Evolutionary conservation across 1,140 invertebrate genomes (phyloP), one percentile per base, ranked within the genome.

Genomic region (Gryon sp.): DNA sequence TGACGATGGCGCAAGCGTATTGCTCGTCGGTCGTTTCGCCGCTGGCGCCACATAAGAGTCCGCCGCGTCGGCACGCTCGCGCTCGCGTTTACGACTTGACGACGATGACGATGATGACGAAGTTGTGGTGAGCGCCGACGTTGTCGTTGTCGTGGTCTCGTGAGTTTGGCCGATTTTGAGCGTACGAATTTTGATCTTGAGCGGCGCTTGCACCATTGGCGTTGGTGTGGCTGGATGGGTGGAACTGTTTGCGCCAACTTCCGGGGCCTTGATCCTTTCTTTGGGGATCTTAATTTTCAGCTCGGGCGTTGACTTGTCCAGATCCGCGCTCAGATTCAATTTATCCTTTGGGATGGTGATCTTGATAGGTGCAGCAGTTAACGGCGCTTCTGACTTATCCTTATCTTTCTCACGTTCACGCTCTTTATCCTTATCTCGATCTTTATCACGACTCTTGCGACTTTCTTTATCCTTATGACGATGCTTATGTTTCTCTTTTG

Each of bases 291-390:
- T 92, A 12, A 93, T 91, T 78, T 93, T 93, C 7, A 92, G 78
- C 4, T 89, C 86, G 1, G 83, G 82, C 45, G 84, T 77, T 30
- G 74, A 52, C 40, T 78, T 84, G 32, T 86, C 83, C 60, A 48
- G 14, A 0, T 11, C 85, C 79, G 9, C 79, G 38, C 82, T 81
- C 3, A 88, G 68, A n/a, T 87, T 87, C 1, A 92, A 82, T 79
- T 92, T 92, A 46, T 93, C 92, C 80, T 92, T 93, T 2, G 92
- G 90, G 41, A 94, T 93, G 16, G 92, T 93, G 8, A 94, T 92
- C 78, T 92, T 93, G 4, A 93, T 90, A 1, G 90, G 90, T 34
- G 89, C 86, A 1, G 87, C 82, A 2, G 79, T 53, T 19, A 82
- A 81, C 0, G 82, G 74, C 8, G 83, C 80, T 1, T 83, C 83